Percentiles rank a stretch among this genome's conserved stretches.
These are phyloP conservation scores for Keiferia lycopersicella DNA, from an alignment of 2,888 invertebrate genomes.

Conservation along the genomic window DNA sequence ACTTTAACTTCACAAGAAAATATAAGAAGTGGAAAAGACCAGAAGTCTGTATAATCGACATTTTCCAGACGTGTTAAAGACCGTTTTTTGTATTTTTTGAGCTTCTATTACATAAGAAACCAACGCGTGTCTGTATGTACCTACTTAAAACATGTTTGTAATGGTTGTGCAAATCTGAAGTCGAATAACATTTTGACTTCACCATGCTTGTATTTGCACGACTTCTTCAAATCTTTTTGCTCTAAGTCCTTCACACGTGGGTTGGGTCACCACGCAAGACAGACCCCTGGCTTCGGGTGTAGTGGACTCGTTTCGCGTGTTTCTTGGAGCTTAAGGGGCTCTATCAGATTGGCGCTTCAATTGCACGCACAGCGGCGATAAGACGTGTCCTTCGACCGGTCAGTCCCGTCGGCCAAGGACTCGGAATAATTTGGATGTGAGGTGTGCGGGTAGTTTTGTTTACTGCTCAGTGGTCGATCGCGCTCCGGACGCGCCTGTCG, in stretches of 20 bases:
- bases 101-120: too few relatives aligned
- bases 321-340: slow-evolving; percentile 43
- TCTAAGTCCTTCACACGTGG: slow-evolving; percentile 47
- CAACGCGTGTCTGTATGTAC: too few relatives aligned
- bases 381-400: slow-evolving; percentile 68
- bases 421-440: slow-evolving; percentile 61
- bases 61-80: too few relatives aligned
- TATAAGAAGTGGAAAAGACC: too few relatives aligned
- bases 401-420: slow-evolving; percentile 72
- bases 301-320: slow-evolving; percentile 39
- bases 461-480: slow-evolving; percentile 62
- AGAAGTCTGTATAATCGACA: too few relatives aligned
- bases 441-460: slow-evolving; percentile 53
- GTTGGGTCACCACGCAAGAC: slow-evolving; percentile 42
- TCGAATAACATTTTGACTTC: too few relatives aligned
- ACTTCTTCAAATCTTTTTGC: too few relatives aligned
- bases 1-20: too few relatives aligned
- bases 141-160: too few relatives aligned
- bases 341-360: slow-evolving; percentile 50
- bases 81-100: too few relatives aligned
- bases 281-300: slow-evolving; percentile 43
- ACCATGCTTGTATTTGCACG: too few relatives aligned
- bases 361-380: slow-evolving; percentile 69
- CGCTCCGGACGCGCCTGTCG: slow-evolving; percentile 52
- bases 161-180: too few relatives aligned